Evolutionary conservation across 2,888 invertebrate species (phyloP), one percentile per base, ranked within the genome.

Genomic region (Neuroscelio doddi): DNA sequence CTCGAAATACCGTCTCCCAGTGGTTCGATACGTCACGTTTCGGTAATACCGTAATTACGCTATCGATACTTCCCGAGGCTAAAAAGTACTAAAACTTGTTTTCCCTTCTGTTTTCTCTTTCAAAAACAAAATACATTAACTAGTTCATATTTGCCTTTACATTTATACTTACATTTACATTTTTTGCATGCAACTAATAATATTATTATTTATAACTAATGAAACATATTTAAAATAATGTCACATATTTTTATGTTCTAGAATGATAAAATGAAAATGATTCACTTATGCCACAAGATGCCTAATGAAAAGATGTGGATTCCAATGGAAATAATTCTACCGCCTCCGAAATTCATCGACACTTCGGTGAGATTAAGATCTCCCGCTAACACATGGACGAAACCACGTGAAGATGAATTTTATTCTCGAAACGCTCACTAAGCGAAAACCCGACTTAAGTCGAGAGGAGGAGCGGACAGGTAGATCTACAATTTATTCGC

Each of bases 1-100:
- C 70, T 71, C 64, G 65, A 73, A 69, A 69, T 64, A 61, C 67
- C 58, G 47, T 58, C 63, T 64, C 67, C 68, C 62, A 42, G 42
- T 14, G 46, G 50, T 32, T 62, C 68, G 58, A 68, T 70, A 70
- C 67, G 56, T 56, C 59, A 59, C 59, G 59, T 59, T 44, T 39
- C 51, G 34, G 45, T 59, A 50, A 59, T 44, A 55, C 59, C 51
- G 50, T 64, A 55, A 59, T 59, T 45, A 45, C 53, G 46, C 55
- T 51, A 50, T 64, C 45, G 55, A 53, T 52, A 44, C 56, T 57
- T 52, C 38, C 41, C 32, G 38, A 46, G 38, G 29, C 46, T 34
- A 27, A 30, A 42, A 24, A 29, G 52, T 41, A 14, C 30, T 51
- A 42, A 46, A 41, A 41, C 34, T 9, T n/a, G 24, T 41, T 34